Conservation (phyloP, 2,888 invertebrate species). For the Brachynemurus nebulosus region DNA sequence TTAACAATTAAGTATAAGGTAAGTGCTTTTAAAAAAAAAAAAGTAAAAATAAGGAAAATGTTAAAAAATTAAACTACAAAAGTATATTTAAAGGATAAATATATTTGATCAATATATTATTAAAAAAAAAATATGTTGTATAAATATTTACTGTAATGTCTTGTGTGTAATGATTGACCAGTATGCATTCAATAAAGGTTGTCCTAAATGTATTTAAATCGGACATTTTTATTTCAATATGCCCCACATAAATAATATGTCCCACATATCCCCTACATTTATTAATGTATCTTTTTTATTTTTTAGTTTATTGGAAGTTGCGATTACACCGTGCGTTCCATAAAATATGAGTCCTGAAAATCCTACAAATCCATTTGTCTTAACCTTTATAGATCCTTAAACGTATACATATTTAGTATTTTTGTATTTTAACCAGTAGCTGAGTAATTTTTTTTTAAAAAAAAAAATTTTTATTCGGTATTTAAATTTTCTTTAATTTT, state of each 20-base stretch:
- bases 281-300: too few species aligned
- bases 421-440: too few species aligned
- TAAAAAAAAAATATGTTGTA: slow-evolving; percentile 8
- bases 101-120: slow-evolving; percentile 7
- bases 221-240: not conserved
- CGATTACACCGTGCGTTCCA: too few species aligned
- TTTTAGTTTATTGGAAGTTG: too few species aligned
- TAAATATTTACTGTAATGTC: slow-evolving; percentile 34
- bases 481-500: too few species aligned
- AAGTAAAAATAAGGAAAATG: not conserved
- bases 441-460: too few species aligned
- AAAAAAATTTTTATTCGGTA: too few species aligned
- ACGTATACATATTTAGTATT: too few species aligned
- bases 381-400: too few species aligned
- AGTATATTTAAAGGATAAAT: slow-evolving; percentile 3
- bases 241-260: not conserved
- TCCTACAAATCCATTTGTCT: too few species aligned
- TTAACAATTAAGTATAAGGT: slow-evolving; percentile 23
- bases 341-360: too few species aligned
- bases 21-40: slow-evolving; percentile 34
- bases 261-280: too few species aligned
- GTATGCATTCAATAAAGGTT: slow-evolving; percentile 43
- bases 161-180: slow-evolving; percentile 35
- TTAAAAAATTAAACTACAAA: slow-evolving; percentile 7
- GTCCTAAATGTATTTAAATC: slow-evolving; percentile 32